Evolutionary conservation across 2,888 invertebrate species (phyloP), one percentile per base, ranked within the genome.

Genomic region (Autographa gamma): DNA sequence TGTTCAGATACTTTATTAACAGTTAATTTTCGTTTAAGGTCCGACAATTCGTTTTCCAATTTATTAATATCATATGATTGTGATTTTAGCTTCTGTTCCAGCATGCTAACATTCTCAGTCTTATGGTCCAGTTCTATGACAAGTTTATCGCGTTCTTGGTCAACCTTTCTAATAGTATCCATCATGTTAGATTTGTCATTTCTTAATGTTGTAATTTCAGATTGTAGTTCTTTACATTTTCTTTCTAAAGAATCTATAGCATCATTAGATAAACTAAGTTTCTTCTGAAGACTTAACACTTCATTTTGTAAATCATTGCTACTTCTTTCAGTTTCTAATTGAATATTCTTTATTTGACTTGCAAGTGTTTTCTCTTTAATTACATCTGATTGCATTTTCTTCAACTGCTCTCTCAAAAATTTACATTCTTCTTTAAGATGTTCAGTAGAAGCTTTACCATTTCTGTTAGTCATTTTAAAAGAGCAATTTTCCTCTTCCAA

Each of bases 241-340:
- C 96, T 96, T 84, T 97, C 97, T 76, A 97, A 88, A 60, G 90
- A 88, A 73, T 94, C 96, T 74, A 96, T 93, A 41, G 96, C 96
- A 64, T 96, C 96, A 88, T 96, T 96, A 11, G 97, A 96, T 69
- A 96, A 90, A 75, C 96, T 96, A 13, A 97, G 89, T 88, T 97
- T 97, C 34, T 96, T 96, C 88, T 97, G 97, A 14, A 96, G 91
- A 77, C 96, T 95, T 56, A 96, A 86, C 52, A 98, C 89, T 90
- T 97, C 97, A 87, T 96, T 96, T 89, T 98, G 97, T 69, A 97
- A 95, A 80, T 97, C 97, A 67, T 96, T 95, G 73, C 97, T 95
- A 60, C 97, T 96, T 84, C 97, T 96, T 90, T 98, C 98, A 6
- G 97, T 97, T 94, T 98, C 97, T 84, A 97, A 96, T 85, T 98